These are phyloP conservation scores for Euphonia xanthogaster DNA, from an alignment of 2,797 vertebrate species.

Conservation along the genomic window DNA sequence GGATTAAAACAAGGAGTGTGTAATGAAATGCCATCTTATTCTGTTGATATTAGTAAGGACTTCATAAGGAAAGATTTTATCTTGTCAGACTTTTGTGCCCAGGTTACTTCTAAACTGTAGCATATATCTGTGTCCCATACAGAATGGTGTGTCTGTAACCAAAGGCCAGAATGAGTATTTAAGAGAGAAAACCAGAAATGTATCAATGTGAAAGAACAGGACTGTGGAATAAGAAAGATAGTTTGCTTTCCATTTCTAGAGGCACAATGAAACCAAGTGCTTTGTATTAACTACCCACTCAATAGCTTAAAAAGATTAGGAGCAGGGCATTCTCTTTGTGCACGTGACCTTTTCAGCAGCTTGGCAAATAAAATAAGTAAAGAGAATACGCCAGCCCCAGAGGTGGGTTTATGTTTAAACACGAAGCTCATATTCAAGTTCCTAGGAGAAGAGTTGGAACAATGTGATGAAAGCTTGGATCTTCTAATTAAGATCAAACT, in stretches of 20 bases:
- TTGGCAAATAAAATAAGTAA: slow-evolving; percentile 37
- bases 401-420: slow-evolving; percentile 43
- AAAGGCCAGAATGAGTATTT: not conserved
- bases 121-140: not conserved
- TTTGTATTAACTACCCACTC: not conserved
- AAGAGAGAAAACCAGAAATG: not conserved
- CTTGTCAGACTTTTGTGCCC: not conserved
- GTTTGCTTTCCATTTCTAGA: not conserved
- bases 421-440: slow-evolving; percentile 44
- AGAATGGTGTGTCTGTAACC: not conserved
- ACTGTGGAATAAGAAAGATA: not conserved
- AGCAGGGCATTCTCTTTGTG: not conserved
- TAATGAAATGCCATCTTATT: not conserved
- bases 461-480: slow-evolving; percentile 19
- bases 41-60: not conserved
- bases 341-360: not conserved
- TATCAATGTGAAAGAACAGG: not conserved
- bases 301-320: not conserved
- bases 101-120: not conserved
- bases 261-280: not conserved
- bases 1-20: not conserved
- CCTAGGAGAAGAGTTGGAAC: slow-evolving; percentile 38
- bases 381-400: not conserved
- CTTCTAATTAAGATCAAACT: not conserved
- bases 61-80: not conserved